phyloP scores from a whole-genome alignment of 1,140 invertebrate species.

The Bombus waltoni region DNA sequence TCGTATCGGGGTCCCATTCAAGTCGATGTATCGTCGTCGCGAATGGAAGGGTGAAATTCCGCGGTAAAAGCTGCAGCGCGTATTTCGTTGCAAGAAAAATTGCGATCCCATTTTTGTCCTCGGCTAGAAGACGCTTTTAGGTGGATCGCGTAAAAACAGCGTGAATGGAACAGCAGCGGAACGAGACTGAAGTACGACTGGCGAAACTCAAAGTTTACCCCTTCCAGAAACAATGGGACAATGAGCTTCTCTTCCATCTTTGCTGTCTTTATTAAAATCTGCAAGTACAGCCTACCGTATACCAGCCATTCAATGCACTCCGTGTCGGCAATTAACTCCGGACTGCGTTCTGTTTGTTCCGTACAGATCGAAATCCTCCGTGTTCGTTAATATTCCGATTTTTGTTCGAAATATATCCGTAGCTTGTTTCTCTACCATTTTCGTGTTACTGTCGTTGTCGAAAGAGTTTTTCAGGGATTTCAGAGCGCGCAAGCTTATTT shows the following conservation, averaged over 20 bases:
- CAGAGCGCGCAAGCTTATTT: neutral
- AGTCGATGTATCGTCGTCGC: neutral
- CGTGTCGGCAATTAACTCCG: conserved; percentile 1
- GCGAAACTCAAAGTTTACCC: conserved; percentile 15
- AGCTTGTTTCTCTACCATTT: neutral
- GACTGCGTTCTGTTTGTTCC: neutral
- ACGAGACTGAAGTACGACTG: conserved; percentile 7
- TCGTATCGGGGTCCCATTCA: neutral
- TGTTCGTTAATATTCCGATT: neutral
- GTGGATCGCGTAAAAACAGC: conserved; percentile 20
- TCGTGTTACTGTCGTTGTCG: neutral
- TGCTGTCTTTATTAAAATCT: conserved; percentile 22
- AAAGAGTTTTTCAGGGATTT: neutral
- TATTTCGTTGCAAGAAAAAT: conserved; percentile 38
- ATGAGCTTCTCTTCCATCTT: neutral
- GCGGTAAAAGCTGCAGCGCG: neutral
- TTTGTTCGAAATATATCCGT: too few species aligned
- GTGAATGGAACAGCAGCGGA: conserved; percentile 13
- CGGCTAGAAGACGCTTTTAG: conserved; percentile 28
- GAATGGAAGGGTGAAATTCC: neutral
- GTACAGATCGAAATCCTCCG: neutral
- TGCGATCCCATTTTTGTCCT: conserved; percentile 16
- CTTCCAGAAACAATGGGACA: conserved; percentile 15
- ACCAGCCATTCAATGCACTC: neutral
- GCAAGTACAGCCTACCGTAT: neutral